A percentile compares a stretch with the other conserved stretches of the same genome.
Evolutionary conservation across 92 coral and sea anemone species (phyloP).

Genomic region (Virgularia gustaviana): DNA sequence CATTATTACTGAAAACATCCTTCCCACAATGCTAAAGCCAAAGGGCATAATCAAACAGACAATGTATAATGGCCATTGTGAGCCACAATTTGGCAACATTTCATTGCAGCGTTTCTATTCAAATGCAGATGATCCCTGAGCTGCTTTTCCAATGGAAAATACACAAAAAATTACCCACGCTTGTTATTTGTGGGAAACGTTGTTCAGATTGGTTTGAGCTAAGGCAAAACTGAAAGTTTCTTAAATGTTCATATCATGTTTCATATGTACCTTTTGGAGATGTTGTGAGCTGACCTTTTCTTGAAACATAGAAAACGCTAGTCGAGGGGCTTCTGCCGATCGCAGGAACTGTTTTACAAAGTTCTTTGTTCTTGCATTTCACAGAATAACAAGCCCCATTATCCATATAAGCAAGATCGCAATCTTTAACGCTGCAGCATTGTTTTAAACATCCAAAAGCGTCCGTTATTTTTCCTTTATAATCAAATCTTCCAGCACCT

Average conservation of each 20-base stretch:
- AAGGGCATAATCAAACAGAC: too few relatives aligned
- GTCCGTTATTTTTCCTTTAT: slow-evolving; percentile 65
- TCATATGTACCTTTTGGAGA: background rate
- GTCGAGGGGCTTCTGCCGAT: slow-evolving; percentile 59
- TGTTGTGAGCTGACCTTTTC: slow-evolving; percentile 67
- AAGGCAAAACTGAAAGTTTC: too few relatives aligned
- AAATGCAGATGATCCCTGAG: too few relatives aligned
- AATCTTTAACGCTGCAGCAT: slow-evolving; percentile 78
- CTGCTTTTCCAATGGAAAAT: too few relatives aligned
- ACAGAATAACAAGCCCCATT: slow-evolving; percentile 77
- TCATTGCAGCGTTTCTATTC: too few relatives aligned
- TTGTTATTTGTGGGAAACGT: too few relatives aligned
- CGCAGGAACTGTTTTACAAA: slow-evolving; percentile 73
- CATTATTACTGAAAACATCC: too few relatives aligned
- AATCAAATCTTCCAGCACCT: slow-evolving; percentile 79
- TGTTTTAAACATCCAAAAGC: slow-evolving; percentile 69
- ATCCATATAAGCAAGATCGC: slow-evolving; percentile 74
- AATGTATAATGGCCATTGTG: too few relatives aligned
- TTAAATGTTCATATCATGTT: background rate
- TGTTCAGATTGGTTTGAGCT: too few relatives aligned
- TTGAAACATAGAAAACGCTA: slow-evolving; percentile 71
- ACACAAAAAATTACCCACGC: too few relatives aligned
- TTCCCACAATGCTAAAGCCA: too few relatives aligned
- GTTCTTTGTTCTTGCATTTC: slow-evolving; percentile 66
- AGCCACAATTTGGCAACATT: too few relatives aligned